Percentiles rank a stretch among this genome's conserved stretches.
Conservation (phyloP, 2,113 vertebrate genomes). For the Actenoides lindsayi region DNA sequence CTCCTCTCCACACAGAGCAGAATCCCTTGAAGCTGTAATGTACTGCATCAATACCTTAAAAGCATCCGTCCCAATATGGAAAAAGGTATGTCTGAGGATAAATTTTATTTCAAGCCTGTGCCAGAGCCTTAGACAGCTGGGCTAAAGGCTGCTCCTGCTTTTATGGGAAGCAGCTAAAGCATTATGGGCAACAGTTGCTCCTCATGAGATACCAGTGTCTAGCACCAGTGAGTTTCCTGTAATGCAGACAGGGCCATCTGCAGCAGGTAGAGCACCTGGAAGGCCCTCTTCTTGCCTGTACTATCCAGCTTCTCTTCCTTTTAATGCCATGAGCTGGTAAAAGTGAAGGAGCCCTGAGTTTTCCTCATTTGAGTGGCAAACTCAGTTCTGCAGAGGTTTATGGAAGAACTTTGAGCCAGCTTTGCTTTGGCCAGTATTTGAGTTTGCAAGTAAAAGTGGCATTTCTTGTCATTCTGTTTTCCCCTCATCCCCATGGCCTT, state of each 20-base stretch:
- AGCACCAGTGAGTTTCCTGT: background rate
- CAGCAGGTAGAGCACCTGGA: background rate
- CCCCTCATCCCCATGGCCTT: background rate
- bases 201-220: background rate
- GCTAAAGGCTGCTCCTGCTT: background rate
- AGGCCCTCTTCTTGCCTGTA: background rate
- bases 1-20: conserved; percentile 88
- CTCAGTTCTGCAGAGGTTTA: background rate
- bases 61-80: conserved; percentile 91
- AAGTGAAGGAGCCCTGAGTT: background rate
- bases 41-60: conserved; percentile 87
- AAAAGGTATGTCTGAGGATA: conserved; percentile 79
- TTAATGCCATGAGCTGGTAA: background rate
- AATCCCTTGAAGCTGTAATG: conserved; percentile 86
- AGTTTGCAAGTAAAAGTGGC: background rate
- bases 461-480: background rate
- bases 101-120: background rate
- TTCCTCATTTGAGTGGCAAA: background rate
- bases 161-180: background rate
- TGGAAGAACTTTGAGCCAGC: background rate
- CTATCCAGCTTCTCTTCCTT: background rate
- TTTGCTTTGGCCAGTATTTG: background rate
- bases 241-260: background rate
- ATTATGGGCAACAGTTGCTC: background rate
- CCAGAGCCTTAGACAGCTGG: background rate